phyloP scores from a whole-genome alignment of 2,888 invertebrate genomes.

The Mimumesa dahlbomi region DNA sequence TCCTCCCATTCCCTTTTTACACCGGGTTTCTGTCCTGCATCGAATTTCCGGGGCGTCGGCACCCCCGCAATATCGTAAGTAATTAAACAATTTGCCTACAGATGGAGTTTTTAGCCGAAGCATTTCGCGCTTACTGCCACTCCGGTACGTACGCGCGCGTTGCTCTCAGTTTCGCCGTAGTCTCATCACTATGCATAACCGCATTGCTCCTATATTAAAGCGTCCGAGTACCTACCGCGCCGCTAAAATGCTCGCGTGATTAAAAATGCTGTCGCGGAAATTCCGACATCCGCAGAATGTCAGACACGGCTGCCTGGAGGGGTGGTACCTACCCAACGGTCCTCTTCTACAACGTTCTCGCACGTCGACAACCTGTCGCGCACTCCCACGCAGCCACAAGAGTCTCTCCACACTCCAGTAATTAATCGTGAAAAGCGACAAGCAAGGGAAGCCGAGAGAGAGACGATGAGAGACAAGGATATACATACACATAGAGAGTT shows the following conservation, averaged over 20 bases:
- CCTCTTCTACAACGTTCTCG: constrained; percentile 47
- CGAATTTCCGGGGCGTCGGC: constrained; percentile 48
- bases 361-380: constrained; percentile 66
- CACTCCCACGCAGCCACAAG: constrained; percentile 25
- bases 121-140: constrained; percentile 72
- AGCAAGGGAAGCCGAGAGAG: not conserved
- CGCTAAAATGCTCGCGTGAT: constrained; percentile 77
- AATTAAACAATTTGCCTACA: constrained; percentile 80
- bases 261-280: constrained; percentile 78
- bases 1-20: constrained; percentile 50
- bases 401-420: constrained; percentile 35
- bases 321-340: constrained; percentile 16
- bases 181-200: constrained; percentile 78
- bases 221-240: constrained; percentile 47
- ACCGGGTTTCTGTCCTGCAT: constrained; percentile 39
- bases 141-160: constrained; percentile 1
- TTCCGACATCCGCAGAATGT: constrained; percentile 73
- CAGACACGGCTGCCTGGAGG: constrained; percentile 47
- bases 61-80: constrained; percentile 68
- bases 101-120: constrained; percentile 78
- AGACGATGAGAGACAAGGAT: not conserved
- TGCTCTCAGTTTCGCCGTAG: constrained; percentile 29
- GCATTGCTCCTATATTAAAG: constrained; percentile 79
- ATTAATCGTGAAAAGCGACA: constrained; percentile 54
- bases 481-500: too few species aligned